Evolutionary conservation across 2,797 vertebrate genomes (phyloP).

Genomic region (Cuculus canorus): DNA sequence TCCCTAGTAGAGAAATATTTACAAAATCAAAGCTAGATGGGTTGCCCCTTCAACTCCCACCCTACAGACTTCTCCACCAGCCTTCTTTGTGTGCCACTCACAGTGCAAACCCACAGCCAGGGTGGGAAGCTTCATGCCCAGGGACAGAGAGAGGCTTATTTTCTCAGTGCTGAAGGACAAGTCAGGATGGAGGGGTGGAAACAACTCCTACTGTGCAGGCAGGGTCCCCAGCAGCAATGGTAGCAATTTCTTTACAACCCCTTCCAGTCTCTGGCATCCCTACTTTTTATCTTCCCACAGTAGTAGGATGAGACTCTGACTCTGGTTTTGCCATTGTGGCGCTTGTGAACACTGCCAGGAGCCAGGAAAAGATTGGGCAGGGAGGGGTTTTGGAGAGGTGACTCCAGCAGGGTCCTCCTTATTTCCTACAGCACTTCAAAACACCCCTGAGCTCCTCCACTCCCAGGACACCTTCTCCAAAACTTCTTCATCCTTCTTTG

Average conservation of each 20-base stretch:
- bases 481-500: background rate
- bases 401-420: background rate
- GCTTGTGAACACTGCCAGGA: background rate
- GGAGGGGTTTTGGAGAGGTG: rapidly evolving
- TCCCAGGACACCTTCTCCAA: background rate
- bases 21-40: background rate
- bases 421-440: background rate
- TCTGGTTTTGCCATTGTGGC: background rate
- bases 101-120: rapidly evolving
- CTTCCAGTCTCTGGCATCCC: background rate
- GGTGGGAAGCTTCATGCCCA: background rate
- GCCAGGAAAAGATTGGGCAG: background rate
- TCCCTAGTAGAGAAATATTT: background rate
- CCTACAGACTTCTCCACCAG: background rate
- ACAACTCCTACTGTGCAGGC: rapidly evolving
- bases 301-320: background rate
- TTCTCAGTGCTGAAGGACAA: background rate
- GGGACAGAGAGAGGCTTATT: background rate
- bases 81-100: rapidly evolving
- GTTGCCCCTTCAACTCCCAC: rapidly evolving
- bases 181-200: background rate
- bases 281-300: background rate
- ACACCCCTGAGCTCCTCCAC: background rate
- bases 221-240: rapidly evolving
- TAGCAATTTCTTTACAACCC: background rate